Base-by-base conservation (phyloP, 2,113 vertebrate species). In the Stercorarius parasiticus region DNA sequence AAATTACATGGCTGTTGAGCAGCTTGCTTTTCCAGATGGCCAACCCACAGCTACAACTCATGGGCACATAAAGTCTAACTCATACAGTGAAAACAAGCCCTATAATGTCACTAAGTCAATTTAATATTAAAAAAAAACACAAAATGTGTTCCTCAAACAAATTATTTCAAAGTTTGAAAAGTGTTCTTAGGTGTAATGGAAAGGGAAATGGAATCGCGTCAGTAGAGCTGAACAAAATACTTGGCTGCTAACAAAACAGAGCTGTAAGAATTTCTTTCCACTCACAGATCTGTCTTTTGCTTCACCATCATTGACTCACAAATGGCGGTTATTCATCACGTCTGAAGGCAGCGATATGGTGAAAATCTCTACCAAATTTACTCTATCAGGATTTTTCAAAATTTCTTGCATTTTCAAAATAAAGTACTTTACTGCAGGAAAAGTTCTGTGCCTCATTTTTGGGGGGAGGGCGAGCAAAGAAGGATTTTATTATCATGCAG, bases 11-110 rank as follows among this genome's bases (percentile, higher is more conserved):
- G 84, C 81, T 97, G 88, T 96, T 97, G 91, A 96, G 93, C 74
- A 96, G 94, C 93, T 97, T 97, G 88, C 97, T 97, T 98, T 98
- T 97, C 97, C 96, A 97, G 96, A 95, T 96, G 93, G 92, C 86
- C 94, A 94, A 86, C 86, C 56, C 93, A 93, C 88, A 97, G 94
- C 95, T 95, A 95, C 92, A 96, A 86, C 96, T 97, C 93, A 95
- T 40, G 76, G 86, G 62, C 89, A 94, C 90, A 95, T 96, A 88
- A 97, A 94, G 72, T 95, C 80, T 95, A 79, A 95, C 72, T 90
- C 38, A 43, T 81, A 84, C 82, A 93, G 74, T 92, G 80, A 97
- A 97, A 96, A 86, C 72, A 93, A 86, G 71, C 15, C 65, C 56
- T 76, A 90, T 95, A 95, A 90, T 88, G 86, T 95, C 69, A 77